A percentile compares a stretch with the other conserved stretches of the same genome.
Evolutionary conservation across 2,888 invertebrate genomes (phyloP).

Genomic region (Lepidocyrtinus sp.): DNA sequence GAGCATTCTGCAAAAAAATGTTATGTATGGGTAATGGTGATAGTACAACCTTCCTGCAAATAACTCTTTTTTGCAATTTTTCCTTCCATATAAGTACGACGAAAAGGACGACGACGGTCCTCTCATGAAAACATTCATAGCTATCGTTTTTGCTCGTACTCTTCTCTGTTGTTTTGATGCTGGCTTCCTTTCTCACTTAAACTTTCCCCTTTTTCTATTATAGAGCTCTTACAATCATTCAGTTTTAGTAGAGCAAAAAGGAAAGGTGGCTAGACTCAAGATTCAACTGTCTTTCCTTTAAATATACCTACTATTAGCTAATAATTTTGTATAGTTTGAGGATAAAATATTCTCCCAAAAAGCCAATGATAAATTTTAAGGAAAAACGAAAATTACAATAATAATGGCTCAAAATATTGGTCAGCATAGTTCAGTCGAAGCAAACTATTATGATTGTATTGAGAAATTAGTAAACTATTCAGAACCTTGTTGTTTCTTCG

Average conservation of each 20-base stretch:
- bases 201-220: neutral
- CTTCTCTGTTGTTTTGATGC: neutral
- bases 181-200: constrained; percentile 36
- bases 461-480: no score
- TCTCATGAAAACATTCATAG: constrained; percentile 1
- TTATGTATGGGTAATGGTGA: neutral
- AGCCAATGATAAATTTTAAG: neutral
- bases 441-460: no score
- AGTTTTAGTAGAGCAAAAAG: neutral
- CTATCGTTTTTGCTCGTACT: neutral
- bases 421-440: constrained; percentile 44
- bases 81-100: neutral
- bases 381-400: neutral
- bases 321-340: no score
- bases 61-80: neutral
- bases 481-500: neutral
- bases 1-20: neutral
- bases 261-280: neutral
- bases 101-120: no score
- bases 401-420: constrained; percentile 37
- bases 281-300: constrained; percentile 6
- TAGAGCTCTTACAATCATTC: neutral
- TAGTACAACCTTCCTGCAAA: constrained; percentile 8
- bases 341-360: constrained; percentile 9
- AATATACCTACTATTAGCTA: no score